Evolutionary conservation across 1,140 invertebrate species (phyloP).

Genomic region (Acyrthosiphon pisum): DNA sequence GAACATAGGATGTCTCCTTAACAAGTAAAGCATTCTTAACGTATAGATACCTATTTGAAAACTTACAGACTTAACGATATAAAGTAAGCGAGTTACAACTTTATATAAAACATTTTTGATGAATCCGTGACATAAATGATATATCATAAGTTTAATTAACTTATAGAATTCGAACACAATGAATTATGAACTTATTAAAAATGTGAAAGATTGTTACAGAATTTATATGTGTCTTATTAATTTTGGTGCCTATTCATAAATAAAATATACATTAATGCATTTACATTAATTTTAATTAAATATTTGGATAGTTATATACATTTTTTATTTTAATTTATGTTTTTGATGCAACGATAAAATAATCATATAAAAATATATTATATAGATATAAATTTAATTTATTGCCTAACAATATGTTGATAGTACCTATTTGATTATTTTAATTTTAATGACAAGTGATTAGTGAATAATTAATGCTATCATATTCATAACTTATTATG

Average conservation of each 20-base stretch:
- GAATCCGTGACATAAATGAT: background rate
- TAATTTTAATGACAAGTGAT: too few species aligned
- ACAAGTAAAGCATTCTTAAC: background rate
- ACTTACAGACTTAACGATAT: background rate
- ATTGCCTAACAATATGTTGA: too few species aligned
- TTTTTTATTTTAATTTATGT: too few species aligned
- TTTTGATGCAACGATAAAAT: too few species aligned
- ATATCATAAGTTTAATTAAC: background rate
- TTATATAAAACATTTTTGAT: background rate
- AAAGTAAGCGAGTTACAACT: background rate
- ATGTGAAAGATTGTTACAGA: background rate
- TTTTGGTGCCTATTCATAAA: background rate
- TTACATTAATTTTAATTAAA: too few species aligned
- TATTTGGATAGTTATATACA: too few species aligned
- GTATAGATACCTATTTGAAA: background rate
- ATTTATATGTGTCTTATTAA: background rate
- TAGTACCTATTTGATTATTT: too few species aligned
- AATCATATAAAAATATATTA: too few species aligned
- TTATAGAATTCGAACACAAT: background rate
- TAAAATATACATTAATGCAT: too few species aligned
- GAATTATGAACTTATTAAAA: background rate
- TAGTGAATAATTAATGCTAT: too few species aligned
- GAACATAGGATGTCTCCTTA: background rate
- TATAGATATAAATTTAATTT: too few species aligned
- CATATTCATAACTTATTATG: too few species aligned